Evolutionary conservation across 2,113 vertebrate genomes (phyloP).

Genomic region (Pipra filicauda): DNA sequence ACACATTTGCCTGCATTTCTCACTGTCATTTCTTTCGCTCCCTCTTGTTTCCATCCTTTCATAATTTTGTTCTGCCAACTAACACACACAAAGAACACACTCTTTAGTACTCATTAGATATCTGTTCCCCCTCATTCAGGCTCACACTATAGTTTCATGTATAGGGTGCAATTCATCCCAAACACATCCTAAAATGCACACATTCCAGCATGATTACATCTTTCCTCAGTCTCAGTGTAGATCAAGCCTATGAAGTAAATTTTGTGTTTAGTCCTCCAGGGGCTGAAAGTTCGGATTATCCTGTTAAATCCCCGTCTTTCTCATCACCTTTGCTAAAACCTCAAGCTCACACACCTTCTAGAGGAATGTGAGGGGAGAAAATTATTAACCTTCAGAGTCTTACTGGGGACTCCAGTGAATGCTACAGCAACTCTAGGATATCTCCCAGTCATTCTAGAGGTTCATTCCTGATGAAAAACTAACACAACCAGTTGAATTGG

Average conservation of each 20-base stretch:
- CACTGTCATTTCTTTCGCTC: background rate
- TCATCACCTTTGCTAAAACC: background rate
- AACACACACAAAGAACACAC: background rate
- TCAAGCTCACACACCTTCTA: background rate
- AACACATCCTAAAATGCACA: background rate
- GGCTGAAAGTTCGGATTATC: background rate
- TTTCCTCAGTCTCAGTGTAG: background rate
- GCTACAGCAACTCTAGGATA: background rate
- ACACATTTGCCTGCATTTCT: background rate
- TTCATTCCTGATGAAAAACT: background rate
- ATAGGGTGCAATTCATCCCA: background rate
- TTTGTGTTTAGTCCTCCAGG: background rate
- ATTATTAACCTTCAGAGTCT: fast-evolving
- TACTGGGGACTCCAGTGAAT: background rate
- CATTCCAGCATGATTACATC: background rate
- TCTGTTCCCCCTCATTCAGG: background rate
- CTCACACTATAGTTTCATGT: background rate
- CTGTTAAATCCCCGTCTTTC: background rate
- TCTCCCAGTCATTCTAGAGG: background rate
- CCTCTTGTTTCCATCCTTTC: background rate
- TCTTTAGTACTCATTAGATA: background rate
- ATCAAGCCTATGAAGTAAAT: background rate
- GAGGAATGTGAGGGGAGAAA: background rate
- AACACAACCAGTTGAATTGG: background rate
- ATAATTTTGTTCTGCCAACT: background rate